Evolutionary conservation across 2,113 vertebrate species (phyloP), one percentile per base, ranked within the genome.

Genomic region (Cololabis saira): DNA sequence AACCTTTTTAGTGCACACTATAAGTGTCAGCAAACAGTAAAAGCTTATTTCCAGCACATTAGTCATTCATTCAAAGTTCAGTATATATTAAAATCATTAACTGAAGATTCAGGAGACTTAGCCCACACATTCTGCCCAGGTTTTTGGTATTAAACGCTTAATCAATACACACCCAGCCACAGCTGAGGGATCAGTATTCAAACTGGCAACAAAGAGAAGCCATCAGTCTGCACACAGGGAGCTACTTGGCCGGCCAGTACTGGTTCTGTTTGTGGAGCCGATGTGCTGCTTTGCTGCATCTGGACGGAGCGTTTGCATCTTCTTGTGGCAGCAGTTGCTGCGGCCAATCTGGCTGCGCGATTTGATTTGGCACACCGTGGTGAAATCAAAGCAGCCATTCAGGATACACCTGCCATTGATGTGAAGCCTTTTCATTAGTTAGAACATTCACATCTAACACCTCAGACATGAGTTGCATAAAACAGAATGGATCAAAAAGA

Each of bases 141-240:
- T 55, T 55, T 60, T 56, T 59, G 56, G 51, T 66, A 62, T 52
- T 4, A 45, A 48, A 45, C 66, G 27, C 22, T 53, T 61, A 37
- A 52, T 9, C 33, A 30, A 37, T 43, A 30, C 30, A 58, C 58
- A 72, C 56, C 57, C 61, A 65, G 67, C 61, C 61, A 30, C 58
- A 58, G 41, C 42, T 42, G 61, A 45, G 56, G 61, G 52, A 65
- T 55, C 19, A 45, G 51, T 57, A 56, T 59, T 74, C 44, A 69
- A 50, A 79, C 50, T 73, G 72, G 72, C 72, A 62, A 57, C 68
- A 79, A 41, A 63, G 55, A 70, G 65, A 80, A 56, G 72, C 74
- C 60, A 61, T 75, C 73, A 67, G 51, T 78, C 61, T 71, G 37
- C 47, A 67, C 74, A 69, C 56, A 56, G 59, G 67, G 60, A 67